These are phyloP conservation scores for Apantesis nais DNA, from an alignment of 2,888 invertebrate genomes.

Conservation along the genomic window DNA sequence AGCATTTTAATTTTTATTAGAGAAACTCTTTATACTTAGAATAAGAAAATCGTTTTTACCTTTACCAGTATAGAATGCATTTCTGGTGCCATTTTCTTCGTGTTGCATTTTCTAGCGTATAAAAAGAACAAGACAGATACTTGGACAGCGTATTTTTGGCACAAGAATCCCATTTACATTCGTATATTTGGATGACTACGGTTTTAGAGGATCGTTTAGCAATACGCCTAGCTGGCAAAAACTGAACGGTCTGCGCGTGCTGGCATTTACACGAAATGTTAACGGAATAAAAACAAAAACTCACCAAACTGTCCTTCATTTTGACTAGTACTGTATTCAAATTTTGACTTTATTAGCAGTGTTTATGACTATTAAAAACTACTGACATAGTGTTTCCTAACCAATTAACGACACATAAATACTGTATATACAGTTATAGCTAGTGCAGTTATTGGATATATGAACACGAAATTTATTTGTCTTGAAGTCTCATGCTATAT, in stretches of 20 bases:
- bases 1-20: conserved; percentile 21
- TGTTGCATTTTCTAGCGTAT: conserved; percentile 44
- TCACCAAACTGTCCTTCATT: conserved; percentile 7
- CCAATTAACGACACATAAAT: too few species aligned
- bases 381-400: too few species aligned
- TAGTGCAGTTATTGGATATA: too few species aligned
- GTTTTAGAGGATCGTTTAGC: conserved; percentile 43
- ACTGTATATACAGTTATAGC: too few species aligned
- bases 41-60: conserved; percentile 20
- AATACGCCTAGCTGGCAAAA: conserved; percentile 38
- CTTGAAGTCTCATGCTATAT: too few species aligned
- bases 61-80: conserved; percentile 29
- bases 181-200: conserved; percentile 36
- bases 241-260: conserved; percentile 30
- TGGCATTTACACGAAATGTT: conserved; percentile 37
- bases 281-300: conserved; percentile 18
- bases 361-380: not conserved
- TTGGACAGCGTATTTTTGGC: conserved; percentile 46
- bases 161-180: conserved; percentile 41
- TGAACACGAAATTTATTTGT: too few species aligned
- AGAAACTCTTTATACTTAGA: conserved; percentile 28
- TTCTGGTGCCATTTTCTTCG: conserved; percentile 36
- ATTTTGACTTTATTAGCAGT: not conserved
- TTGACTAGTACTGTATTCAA: conserved; percentile 11
- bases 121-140: conserved; percentile 38